Percentiles rank a stretch among this genome's conserved stretches.
Conservation (phyloP, 2,797 vertebrate species). For the Pangasius krempfi region DNA sequence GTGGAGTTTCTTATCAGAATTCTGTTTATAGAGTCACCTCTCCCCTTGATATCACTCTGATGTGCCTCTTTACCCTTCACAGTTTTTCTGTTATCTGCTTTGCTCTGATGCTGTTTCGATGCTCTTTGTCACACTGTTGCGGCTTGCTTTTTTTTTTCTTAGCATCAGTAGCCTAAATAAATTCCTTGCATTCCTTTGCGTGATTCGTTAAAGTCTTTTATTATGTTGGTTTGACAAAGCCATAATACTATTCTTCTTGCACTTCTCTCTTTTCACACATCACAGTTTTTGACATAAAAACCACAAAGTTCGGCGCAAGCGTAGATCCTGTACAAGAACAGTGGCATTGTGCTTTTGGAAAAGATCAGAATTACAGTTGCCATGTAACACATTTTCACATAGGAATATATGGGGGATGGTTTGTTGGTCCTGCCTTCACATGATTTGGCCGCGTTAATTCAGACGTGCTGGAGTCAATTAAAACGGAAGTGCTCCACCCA, state of each 20-base stretch:
- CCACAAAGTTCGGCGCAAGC: neutral
- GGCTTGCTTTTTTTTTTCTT: neutral
- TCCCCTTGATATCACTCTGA: neutral
- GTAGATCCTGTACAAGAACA: neutral
- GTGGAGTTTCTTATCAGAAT: conserved; percentile 23
- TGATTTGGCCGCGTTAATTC: neutral
- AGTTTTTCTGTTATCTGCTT: neutral
- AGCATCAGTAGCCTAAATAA: neutral
- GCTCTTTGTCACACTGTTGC: neutral
- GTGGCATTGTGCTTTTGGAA: neutral
- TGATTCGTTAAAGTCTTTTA: neutral
- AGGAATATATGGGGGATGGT: neutral
- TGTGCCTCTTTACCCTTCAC: conserved; percentile 1
- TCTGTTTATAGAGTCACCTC: conserved; percentile 29
- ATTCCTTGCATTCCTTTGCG: neutral
- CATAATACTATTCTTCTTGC: neutral
- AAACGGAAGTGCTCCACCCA: neutral
- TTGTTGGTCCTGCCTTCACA: neutral
- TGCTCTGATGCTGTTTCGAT: neutral
- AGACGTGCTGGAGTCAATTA: no score
- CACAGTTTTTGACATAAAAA: neutral
- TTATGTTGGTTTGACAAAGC: neutral
- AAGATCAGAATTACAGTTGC: neutral
- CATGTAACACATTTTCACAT: no score
- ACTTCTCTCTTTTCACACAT: neutral